Evolutionary conservation across 2,797 vertebrate genomes (phyloP), one percentile per base, ranked within the genome.

Genomic region (Falco columbarius): DNA sequence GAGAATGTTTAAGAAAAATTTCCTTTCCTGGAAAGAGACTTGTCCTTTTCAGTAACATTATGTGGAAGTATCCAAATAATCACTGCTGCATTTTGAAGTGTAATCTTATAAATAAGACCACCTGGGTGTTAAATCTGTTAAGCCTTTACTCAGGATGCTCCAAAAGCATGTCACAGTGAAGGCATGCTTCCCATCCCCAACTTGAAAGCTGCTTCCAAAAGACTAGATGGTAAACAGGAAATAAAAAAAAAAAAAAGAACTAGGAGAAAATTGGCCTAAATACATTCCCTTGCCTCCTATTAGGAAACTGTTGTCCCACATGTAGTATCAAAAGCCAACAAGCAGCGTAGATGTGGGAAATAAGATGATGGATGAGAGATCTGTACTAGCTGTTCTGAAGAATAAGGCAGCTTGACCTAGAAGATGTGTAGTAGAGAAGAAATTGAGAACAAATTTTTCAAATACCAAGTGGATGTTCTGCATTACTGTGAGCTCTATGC

Each of bases 161-260:
- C 51, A 26, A 81, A 82, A 42, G 7, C 26, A 58, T 46, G 26
- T 3, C 7, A n/a, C 24, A 42, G 30, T 26, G 23, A 40, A 18
- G 11, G 10, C 4, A 34, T 29, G 3, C 2, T 62, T 83, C 1
- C 3, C 6, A 47, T 3, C 22, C 18, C 2, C 59, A 70, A 51
- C 7, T 80, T 76, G 36, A n/a, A 76, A 74, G 7, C 7, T 63
- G 3, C 7, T 90, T 86, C 36, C 22, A 63, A 44, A 16, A 74
- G 9, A 29, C 20, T 40, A 44, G 6, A 5, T 36, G 5, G 7
- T 24, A 74, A 74, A 61, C 4, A 86, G 56, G 17, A 83, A 52
- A 79, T 72, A 20, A 2, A 36, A 36, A 36, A 36, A 63, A 27
- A 54, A 70, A 70, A 74, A 52, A 70, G 18, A 47, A 23, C 15